Evolutionary conservation across 2,888 invertebrate genomes (phyloP), one percentile per base, ranked within the genome.

Genomic region (Brachylomia viminalis): DNA sequence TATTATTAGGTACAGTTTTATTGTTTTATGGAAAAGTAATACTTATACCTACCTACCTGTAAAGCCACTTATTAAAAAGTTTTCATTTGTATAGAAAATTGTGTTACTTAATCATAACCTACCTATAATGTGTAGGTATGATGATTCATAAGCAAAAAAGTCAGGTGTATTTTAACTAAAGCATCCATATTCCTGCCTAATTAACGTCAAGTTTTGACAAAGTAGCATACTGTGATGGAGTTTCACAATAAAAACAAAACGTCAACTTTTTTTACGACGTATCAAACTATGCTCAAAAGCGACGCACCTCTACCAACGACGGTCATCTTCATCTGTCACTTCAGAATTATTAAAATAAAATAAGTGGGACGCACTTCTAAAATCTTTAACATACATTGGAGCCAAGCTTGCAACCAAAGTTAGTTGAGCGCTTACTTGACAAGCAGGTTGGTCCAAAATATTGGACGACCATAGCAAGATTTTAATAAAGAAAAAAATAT

Each of bases 311-410:
- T 88, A 87, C 85, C 85, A 87, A 88, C 87, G 86, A 87, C 91
- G 91, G 90, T 91, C 93, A 92, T 94, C 94, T 94, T 95, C 95
- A 95, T 94, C 93, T 95, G 96, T 96, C 96, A 96, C 93, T 93
- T 92, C 61, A 79, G 87, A 94, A 94, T 93, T 93, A 94, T 94
- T 92, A 92, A 92, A 94, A 92, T 91, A 91, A 92, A 89, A 90
- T 91, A 91, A 89, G 89, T 82, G 74, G 80, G 72, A 82, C 82
- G 84, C 86, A 84, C 88, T 84, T 82, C 86, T 82, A 59, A 76
- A 80, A 73, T 67, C 49, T 66, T 75, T 33, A 69, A 47, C 61
- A 62, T 11, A 69, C 30, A 23, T 79, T 80, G 75, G 65, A 59
- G 38, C 74, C 69, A 76, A 77, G 49, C 10, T 70, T 67, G 27